Evolutionary conservation across 1,140 invertebrate species (phyloP).

Genomic region (Micrasema longulum): DNA sequence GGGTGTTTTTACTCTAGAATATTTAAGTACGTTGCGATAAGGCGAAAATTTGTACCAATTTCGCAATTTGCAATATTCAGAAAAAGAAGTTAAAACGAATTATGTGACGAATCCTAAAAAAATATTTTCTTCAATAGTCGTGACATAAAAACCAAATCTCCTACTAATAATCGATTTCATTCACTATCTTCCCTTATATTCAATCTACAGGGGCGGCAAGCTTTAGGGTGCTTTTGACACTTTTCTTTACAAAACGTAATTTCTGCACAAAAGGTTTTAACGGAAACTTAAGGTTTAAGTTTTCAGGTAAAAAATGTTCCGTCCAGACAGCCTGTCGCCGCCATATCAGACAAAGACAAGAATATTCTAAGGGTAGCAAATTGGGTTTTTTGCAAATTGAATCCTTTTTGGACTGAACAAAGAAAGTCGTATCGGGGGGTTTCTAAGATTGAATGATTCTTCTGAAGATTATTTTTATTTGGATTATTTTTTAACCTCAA

Average conservation of each 20-base stretch:
- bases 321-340: slow-evolving; percentile 50
- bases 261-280: slow-evolving; percentile 31
- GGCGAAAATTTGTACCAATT: no score
- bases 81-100: no score
- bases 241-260: slow-evolving; percentile 23
- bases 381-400: slow-evolving; percentile 23
- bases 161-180: slow-evolving; percentile 27
- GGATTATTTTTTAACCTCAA: neutral
- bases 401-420: slow-evolving; percentile 7
- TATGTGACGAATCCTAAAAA: no score
- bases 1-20: no score
- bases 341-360: slow-evolving; percentile 21
- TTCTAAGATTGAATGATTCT: slow-evolving; percentile 8
- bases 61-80: no score
- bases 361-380: slow-evolving; percentile 9
- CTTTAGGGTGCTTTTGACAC: slow-evolving; percentile 20
- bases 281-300: slow-evolving; percentile 36
- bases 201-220: slow-evolving; percentile 13
- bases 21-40: no score
- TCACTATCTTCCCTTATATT: neutral
- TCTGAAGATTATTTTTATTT: neutral
- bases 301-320: slow-evolving; percentile 5
- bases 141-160: neutral
- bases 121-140: no score
- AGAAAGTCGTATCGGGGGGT: neutral